Conservation (phyloP, 2,113 vertebrate species). For the Lagopus muta region DNA sequence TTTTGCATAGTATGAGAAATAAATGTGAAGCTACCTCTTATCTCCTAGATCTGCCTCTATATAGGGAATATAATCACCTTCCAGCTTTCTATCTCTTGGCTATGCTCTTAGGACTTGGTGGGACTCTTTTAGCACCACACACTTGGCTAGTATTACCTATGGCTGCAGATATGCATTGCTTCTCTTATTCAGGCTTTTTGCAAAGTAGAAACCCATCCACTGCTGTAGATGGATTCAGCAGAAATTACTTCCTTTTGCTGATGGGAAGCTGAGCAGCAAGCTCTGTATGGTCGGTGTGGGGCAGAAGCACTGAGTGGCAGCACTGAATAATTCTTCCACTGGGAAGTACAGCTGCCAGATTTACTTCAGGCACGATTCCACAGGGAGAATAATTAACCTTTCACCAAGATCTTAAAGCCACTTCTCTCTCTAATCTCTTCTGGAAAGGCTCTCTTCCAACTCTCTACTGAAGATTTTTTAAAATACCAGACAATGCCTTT, state of each 20-base stretch:
- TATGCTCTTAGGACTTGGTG: background rate
- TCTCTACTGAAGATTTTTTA: slow-evolving; percentile 18
- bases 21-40: background rate
- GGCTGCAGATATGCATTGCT: background rate
- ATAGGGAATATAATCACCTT: background rate
- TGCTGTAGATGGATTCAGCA: background rate
- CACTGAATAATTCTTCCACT: background rate
- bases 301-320: background rate
- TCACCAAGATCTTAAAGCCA: slow-evolving; percentile 14
- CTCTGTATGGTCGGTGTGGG: background rate
- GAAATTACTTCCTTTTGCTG: background rate
- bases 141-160: background rate
- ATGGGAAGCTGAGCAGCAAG: background rate
- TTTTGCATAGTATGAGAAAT: background rate
- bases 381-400: slow-evolving; percentile 22
- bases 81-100: background rate
- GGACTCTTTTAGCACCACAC: background rate
- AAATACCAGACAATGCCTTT: slow-evolving; percentile 6
- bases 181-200: background rate
- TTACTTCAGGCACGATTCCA: slow-evolving; percentile 16
- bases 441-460: background rate
- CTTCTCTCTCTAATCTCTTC: background rate
- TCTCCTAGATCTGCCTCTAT: background rate
- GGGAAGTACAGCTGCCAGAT: background rate
- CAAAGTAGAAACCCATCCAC: background rate